These are phyloP conservation scores for Tipula unca DNA, from an alignment of 2,888 invertebrate species.

Conservation along the genomic window DNA sequence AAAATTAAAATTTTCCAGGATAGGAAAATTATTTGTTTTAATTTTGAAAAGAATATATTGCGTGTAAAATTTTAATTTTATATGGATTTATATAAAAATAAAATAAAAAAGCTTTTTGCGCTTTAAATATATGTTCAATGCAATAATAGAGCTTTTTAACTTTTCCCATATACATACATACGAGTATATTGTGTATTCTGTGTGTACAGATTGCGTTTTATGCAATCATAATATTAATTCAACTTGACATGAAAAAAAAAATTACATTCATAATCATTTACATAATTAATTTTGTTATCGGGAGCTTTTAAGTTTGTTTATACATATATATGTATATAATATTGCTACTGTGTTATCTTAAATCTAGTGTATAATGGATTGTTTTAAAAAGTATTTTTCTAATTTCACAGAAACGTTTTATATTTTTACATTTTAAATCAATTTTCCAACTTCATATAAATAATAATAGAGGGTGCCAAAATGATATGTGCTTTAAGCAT, in stretches of 20 bases:
- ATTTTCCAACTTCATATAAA: background rate
- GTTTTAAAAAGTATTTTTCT: background rate
- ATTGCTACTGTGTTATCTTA: background rate
- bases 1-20: background rate
- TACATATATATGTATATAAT: background rate
- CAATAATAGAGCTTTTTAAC: background rate
- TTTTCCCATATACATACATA: background rate
- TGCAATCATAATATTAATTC: constrained; percentile 14
- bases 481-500: background rate
- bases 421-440: background rate
- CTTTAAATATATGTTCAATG: background rate
- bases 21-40: background rate
- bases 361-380: background rate
- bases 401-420: background rate
- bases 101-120: background rate
- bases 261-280: background rate
- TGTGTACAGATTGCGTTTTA: background rate
- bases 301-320: background rate
- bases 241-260: background rate
- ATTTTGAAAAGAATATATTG: constrained; percentile 3
- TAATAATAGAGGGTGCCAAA: background rate
- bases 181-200: background rate
- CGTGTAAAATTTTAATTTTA: background rate
- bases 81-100: background rate
- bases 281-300: background rate